A percentile compares a stretch with the other conserved stretches of the same genome.
phyloP scores from a whole-genome alignment of 1,140 invertebrate genomes.

The Phocides pigmalion region DNA sequence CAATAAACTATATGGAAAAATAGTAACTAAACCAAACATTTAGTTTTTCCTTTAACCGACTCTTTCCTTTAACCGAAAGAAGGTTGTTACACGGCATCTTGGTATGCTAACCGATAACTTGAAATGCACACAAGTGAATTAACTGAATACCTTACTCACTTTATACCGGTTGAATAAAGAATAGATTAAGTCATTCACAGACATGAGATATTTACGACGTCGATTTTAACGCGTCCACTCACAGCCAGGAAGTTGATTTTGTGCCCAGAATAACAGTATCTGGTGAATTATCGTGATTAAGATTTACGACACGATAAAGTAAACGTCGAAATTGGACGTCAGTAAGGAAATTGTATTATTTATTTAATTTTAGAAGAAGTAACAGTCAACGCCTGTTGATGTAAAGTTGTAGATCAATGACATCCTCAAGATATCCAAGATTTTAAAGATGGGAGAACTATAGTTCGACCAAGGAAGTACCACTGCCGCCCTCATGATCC shows the following conservation, averaged over 20 bases:
- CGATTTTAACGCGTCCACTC: conserved; percentile 1
- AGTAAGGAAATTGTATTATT: no score
- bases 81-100: not conserved
- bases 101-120: conserved; percentile 15
- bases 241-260: conserved; percentile 17
- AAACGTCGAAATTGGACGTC: not conserved
- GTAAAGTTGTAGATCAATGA: no score
- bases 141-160: conserved; percentile 12
- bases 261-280: not conserved
- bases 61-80: not conserved
- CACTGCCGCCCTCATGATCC: no score
- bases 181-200: conserved; percentile 14
- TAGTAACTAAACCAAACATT: no score
- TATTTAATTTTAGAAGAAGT: no score
- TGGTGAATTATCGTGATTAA: conserved; percentile 14
- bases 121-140: conserved; percentile 14
- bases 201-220: conserved; percentile 17
- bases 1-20: no score
- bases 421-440: no score
- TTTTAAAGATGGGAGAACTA: no score
- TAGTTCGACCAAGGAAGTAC: no score
- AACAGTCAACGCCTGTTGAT: no score
- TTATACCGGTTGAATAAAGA: conserved; percentile 3
- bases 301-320: conserved; percentile 4
- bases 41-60: no score